Base-by-base conservation (phyloP, 2,888 invertebrate genomes). In the Drosophila falleni region DNA sequence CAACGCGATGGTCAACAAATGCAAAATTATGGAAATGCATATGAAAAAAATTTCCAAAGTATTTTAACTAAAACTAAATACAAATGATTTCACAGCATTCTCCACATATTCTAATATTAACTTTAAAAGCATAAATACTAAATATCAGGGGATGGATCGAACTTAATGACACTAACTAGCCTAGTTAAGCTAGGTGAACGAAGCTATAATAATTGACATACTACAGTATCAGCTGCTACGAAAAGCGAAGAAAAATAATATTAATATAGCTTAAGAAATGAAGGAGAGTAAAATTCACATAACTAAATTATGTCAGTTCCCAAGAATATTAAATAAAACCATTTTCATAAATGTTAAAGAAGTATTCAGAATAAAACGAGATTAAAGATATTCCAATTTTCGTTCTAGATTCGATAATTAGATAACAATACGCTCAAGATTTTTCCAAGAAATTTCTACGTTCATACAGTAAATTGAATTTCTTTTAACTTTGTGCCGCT, bases 1-100 rank as follows among this genome's bases (percentile, higher is more conserved):
- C 55, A 60, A 44, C 33, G 37, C 37, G 51, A 9, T 68, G 62
- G 63, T 53, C 62, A 73, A 41, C 51, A 62, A 26, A 58, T 69
- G 55, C 78, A 46, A 63, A 53, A 53, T 53, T 56, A 64, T 72
- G 56, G 53, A 78, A 78, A 63, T 78, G 44, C 78, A 76, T 55
- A 39, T 50, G 49, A 58, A 33, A 50, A 44, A 55, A 19, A 33
- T 49, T 44, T 42, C 26, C 31, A 11, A 63, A 60, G 23, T 46
- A 16, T 60, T 56, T 46, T 26, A 53, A 13, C 16, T 15, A 50
- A 29, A 42, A 23, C 42, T 11, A 37, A 16, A 15, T 44, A 26
- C 33, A 55, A 60, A 69, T 47, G 23, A n/a, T 1, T 35, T 26
- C 31, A 42, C 15, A 50, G 51, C 5, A 9, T 23, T 11, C 15